Conservation (phyloP, 2,113 vertebrate genomes). For the Canis aureus region DNA sequence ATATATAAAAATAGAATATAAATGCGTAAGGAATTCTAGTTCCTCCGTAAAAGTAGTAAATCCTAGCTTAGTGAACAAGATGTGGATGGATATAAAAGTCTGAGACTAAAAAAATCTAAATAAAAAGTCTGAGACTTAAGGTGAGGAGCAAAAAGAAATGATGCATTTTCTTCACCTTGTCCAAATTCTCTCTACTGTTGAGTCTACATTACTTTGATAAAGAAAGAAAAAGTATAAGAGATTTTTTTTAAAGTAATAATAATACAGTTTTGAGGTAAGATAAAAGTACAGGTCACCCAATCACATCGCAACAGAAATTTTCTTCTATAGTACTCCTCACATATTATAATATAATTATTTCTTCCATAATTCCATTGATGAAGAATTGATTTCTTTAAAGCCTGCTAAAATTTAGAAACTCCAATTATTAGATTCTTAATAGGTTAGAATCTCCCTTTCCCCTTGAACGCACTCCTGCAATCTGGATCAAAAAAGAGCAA, state of each 20-base stretch:
- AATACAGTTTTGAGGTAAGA: background rate
- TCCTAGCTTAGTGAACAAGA: background rate
- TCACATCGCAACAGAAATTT: background rate
- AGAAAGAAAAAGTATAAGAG: background rate
- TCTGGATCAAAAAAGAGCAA: conserved; percentile 8
- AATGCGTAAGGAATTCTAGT: background rate
- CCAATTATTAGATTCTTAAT: background rate
- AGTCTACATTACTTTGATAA: background rate
- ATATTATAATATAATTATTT: background rate
- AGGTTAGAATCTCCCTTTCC: background rate
- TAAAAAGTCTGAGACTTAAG: background rate
- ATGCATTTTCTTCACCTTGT: background rate
- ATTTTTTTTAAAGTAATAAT: background rate
- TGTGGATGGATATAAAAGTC: background rate
- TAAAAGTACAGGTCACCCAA: background rate
- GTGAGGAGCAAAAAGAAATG: background rate
- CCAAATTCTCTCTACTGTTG: background rate
- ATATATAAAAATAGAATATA: background rate
- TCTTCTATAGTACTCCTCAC: background rate
- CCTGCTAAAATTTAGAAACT: background rate
- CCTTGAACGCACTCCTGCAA: background rate
- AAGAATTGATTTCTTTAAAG: background rate
- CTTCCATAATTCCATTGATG: background rate
- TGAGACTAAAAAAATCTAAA: background rate
- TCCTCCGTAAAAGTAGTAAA: background rate